These are phyloP conservation scores for Graptemys geographica DNA, from an alignment of 2,797 vertebrate species.

Conservation along the genomic window DNA sequence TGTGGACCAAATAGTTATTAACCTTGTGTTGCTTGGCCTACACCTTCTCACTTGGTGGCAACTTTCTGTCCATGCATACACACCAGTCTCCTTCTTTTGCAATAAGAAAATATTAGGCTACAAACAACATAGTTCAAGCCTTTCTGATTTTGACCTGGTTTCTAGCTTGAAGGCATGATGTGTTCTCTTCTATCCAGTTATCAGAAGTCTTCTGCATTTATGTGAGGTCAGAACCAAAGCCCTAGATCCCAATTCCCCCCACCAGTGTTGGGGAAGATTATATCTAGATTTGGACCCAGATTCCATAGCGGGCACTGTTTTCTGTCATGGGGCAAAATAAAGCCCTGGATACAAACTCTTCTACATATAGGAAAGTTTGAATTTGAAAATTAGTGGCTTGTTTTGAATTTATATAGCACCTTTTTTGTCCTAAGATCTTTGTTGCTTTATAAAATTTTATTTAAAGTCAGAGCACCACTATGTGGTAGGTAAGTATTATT, in stretches of 20 bases:
- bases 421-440: neutral
- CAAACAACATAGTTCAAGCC: neutral
- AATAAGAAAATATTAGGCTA: neutral
- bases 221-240: rapidly evolving
- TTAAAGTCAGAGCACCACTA: neutral
- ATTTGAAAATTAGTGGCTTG: neutral
- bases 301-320: neutral
- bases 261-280: neutral
- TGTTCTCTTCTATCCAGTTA: neutral
- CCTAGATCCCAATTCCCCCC: neutral
- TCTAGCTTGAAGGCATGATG: neutral
- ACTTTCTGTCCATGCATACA: neutral
- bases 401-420: neutral
- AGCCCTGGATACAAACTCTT: neutral
- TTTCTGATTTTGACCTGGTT: neutral
- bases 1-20: neutral
- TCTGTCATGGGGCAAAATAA: neutral
- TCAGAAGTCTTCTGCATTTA: neutral
- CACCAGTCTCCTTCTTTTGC: neutral
- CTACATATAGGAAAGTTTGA: neutral
- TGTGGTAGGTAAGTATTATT: neutral
- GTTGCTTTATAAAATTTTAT: neutral
- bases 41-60: neutral
- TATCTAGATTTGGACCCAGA: neutral
- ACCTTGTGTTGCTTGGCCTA: neutral